Evolutionary conservation across 2,113 vertebrate genomes (phyloP).

Genomic region (Alligator sinensis): DNA sequence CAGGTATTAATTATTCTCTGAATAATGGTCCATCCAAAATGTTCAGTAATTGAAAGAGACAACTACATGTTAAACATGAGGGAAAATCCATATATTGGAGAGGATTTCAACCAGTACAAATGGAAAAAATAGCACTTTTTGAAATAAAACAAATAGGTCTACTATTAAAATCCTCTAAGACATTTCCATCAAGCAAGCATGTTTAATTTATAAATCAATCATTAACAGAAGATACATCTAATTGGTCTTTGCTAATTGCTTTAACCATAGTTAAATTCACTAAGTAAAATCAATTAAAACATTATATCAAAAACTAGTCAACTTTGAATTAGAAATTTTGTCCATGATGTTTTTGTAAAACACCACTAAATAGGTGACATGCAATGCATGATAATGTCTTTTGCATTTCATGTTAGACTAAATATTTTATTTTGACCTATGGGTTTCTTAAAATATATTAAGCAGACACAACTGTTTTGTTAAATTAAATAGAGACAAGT

Average conservation of each 20-base stretch:
- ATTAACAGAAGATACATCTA: conserved; percentile 73
- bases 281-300: conserved; percentile 71
- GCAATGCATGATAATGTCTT: background rate
- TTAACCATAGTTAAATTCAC: conserved; percentile 59
- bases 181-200: conserved; percentile 59
- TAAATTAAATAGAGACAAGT: conserved; percentile 45
- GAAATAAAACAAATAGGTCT: conserved; percentile 73
- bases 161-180: conserved; percentile 56
- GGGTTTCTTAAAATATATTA: conserved; percentile 44
- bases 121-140: conserved; percentile 43
- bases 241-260: conserved; percentile 65
- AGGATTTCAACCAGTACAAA: conserved; percentile 49
- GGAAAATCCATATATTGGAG: conserved; percentile 45
- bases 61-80: conserved; percentile 58
- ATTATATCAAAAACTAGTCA: conserved; percentile 57
- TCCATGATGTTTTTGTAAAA: background rate
- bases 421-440: conserved; percentile 66
- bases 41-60: conserved; percentile 49
- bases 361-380: conserved; percentile 34
- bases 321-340: conserved; percentile 44
- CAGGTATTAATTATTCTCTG: conserved; percentile 51
- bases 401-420: conserved; percentile 50
- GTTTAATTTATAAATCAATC: conserved; percentile 74
- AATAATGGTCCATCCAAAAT: conserved; percentile 21
- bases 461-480: conserved; percentile 38